A percentile compares a stretch with the other conserved stretches of the same genome.
Evolutionary conservation across 1,140 invertebrate genomes (phyloP).

Genomic region (Lucilia cuprina): DNA sequence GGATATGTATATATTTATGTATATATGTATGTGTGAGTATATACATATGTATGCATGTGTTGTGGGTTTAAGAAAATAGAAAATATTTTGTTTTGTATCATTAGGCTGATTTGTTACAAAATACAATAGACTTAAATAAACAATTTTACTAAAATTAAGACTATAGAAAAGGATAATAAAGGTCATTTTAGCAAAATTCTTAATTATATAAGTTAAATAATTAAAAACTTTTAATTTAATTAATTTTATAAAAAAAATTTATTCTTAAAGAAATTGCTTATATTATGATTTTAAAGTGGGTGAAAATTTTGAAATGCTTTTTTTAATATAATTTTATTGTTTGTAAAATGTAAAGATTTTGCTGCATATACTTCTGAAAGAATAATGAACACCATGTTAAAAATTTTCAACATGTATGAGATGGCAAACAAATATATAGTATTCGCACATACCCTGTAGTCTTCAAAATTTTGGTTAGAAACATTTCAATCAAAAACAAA

Average conservation of each 20-base stretch:
- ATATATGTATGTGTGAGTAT: background rate
- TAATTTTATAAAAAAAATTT: no score
- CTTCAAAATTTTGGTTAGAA: no score
- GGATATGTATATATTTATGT: background rate
- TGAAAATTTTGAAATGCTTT: no score
- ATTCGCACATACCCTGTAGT: background rate
- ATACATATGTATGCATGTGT: background rate
- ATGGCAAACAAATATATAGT: background rate
- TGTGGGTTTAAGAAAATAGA: conserved; percentile 17
- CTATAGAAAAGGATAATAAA: background rate
- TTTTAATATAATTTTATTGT: no score
- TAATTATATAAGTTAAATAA: no score
- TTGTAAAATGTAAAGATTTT: no score
- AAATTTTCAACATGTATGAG: background rate
- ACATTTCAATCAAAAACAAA: no score
- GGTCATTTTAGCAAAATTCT: background rate
- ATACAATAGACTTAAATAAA: background rate
- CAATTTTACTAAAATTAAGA: background rate
- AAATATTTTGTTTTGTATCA: background rate
- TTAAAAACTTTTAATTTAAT: no score
- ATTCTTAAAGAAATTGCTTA: no score
- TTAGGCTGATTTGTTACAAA: no score
- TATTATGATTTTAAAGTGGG: no score
- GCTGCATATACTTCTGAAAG: no score
- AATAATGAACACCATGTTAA: background rate